Base-by-base conservation (phyloP, 1,140 invertebrate genomes). In the Drosophila busckii region DNA sequence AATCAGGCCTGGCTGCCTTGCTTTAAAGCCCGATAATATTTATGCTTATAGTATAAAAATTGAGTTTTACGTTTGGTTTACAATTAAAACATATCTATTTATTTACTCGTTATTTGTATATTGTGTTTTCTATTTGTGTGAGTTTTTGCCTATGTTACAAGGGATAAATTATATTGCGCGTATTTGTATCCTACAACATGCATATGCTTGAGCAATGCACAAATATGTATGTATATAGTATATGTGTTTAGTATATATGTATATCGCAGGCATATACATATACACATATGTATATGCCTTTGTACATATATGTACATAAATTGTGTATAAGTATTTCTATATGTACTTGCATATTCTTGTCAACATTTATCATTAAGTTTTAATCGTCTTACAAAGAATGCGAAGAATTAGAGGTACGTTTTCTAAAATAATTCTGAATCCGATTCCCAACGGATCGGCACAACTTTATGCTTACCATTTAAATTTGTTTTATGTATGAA, bases 151-250 rank as follows among this genome's bases (percentile, higher is more conserved):
- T 78, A 78, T 78, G 32, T 78, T 78, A 78, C 71, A 78, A 28
- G 42, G 68, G 55, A 63, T 78, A 78, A 53, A 67, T 56, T 78
- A 78, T 78, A 76, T 75, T 78, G 71, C 71, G 71, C 71, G 64
- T 78, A 58, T 45, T 59, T 66, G 55, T 66, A 62, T 42, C 37
- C 66, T 70, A 75, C 66, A 61, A 75, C 66, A 61, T 66, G 64
- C 48, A 55, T 31, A 50, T 34, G 55, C 28, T 67, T 71, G 66
- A 50, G 53, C 41, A 49, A 70, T 76, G 35, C 52, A 41, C 32
- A 50, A 59, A 52, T 68, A 50, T 37, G 46, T 64, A 50, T 50
- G 49, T 44, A 42, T 44, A 38, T 50, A 42, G n/a, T 56, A 32
- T 29, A 41, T 59, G 35, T 49, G 22, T 38, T 31, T 31, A 29